phyloP scores from a whole-genome alignment of 2,888 invertebrate species.

The Xanthorhoe spadicearia region DNA sequence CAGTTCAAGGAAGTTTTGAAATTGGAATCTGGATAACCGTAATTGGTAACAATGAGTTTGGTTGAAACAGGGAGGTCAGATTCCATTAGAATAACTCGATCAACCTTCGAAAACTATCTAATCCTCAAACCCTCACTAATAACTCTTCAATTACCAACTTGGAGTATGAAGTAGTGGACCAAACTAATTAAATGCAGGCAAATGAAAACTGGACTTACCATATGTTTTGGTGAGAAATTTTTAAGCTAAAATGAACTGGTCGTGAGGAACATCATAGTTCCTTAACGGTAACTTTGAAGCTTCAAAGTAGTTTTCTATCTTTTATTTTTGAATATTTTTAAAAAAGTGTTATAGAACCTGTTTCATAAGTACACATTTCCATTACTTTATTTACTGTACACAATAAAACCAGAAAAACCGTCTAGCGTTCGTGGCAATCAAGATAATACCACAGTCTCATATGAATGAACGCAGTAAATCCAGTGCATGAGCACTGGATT shows the following conservation, averaged over 20 bases:
- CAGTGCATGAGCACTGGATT: too few relatives aligned
- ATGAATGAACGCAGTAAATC: too few relatives aligned
- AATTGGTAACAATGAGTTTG: constrained; percentile 1
- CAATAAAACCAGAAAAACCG: too few relatives aligned
- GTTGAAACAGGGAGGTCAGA: background rate
- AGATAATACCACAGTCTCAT: too few relatives aligned
- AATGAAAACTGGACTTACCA: background rate
- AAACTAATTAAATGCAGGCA: constrained; percentile 36
- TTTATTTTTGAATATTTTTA: too few relatives aligned
- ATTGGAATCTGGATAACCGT: background rate
- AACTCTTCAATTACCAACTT: constrained; percentile 25
- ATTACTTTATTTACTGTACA: too few relatives aligned
- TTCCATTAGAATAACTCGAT: constrained; percentile 8
- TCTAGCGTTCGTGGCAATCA: too few relatives aligned
- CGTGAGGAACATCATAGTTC: too few relatives aligned
- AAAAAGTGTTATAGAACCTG: too few relatives aligned
- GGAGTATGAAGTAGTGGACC: constrained; percentile 24
- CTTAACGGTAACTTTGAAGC: background rate
- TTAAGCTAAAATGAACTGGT: background rate
- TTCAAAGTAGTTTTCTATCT: too few relatives aligned
- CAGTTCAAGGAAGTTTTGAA: background rate
- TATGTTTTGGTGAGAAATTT: background rate
- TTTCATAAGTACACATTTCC: too few relatives aligned
- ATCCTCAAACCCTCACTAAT: constrained; percentile 18
- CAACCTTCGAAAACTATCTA: constrained; percentile 19